Conservation (phyloP, 2,888 invertebrate genomes). For the Athrips mouffetella region DNA sequence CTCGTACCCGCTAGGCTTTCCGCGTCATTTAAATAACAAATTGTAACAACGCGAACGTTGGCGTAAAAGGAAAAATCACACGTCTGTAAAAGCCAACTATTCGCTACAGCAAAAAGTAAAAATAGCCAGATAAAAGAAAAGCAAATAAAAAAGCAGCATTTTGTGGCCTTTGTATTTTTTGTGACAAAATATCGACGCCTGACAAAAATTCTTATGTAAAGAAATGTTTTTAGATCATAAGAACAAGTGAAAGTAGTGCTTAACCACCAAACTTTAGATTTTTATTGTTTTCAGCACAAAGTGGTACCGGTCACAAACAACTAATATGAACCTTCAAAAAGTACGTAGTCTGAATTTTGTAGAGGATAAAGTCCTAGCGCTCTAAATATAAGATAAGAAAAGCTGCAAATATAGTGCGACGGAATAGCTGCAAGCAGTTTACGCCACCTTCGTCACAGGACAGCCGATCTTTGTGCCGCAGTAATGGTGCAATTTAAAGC, state of each 20-base stretch:
- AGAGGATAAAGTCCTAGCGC: no score
- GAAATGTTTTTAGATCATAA: slow-evolving; percentile 11
- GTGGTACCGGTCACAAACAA: no score
- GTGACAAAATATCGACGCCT: not conserved
- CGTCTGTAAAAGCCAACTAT: slow-evolving; percentile 18
- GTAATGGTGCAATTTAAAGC: slow-evolving; percentile 40
- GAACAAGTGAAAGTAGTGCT: no score
- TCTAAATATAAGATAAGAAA: not conserved
- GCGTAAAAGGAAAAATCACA: slow-evolving; percentile 38
- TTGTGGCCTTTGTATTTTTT: slow-evolving; percentile 24
- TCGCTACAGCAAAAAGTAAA: not conserved
- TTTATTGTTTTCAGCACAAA: no score
- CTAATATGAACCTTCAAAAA: no score
- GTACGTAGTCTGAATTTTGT: no score
- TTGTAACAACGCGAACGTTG: no score
- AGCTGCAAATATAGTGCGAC: not conserved
- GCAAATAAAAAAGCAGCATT: slow-evolving; percentile 33
- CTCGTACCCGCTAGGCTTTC: slow-evolving; percentile 33
- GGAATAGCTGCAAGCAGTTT: not conserved
- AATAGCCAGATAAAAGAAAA: slow-evolving; percentile 26
- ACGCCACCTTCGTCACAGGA: not conserved
- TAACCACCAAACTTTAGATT: no score
- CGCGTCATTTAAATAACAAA: slow-evolving; percentile 58
- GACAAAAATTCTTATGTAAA: not conserved
- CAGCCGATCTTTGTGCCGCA: slow-evolving; percentile 14